phyloP scores from a whole-genome alignment of 1,140 invertebrate genomes.

The Drosophila bocki region DNA sequence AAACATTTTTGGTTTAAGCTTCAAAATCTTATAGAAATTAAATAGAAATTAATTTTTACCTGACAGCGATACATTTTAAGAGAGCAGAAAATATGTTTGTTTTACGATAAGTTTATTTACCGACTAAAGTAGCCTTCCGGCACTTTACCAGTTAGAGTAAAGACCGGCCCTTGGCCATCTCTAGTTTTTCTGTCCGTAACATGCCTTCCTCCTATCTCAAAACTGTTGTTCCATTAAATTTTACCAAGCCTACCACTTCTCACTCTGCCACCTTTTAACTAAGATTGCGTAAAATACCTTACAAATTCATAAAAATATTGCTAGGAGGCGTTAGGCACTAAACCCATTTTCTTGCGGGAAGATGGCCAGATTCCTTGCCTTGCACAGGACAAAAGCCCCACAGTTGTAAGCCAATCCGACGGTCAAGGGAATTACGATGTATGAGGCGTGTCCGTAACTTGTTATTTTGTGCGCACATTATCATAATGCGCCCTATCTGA shows the following conservation, averaged over 20 bases:
- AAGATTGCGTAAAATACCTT: background rate
- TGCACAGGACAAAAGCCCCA: conserved; percentile 1
- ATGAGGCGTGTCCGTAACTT: conserved; percentile 40
- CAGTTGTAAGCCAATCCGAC: conserved; percentile 47
- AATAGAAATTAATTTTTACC: background rate
- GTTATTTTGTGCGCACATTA: conserved; percentile 68
- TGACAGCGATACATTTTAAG: background rate
- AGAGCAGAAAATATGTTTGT: too few species aligned
- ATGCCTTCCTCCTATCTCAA: too few species aligned
- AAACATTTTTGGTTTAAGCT: background rate
- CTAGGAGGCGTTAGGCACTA: background rate
- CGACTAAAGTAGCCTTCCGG: too few species aligned
- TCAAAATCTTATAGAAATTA: background rate
- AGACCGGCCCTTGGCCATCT: too few species aligned
- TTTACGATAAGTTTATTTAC: too few species aligned
- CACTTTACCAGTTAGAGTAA: too few species aligned
- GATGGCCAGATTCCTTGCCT: conserved; percentile 31
- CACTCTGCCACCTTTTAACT: background rate
- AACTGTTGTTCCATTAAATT: too few species aligned
- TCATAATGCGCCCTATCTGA: conserved; percentile 73
- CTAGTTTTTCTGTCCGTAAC: too few species aligned
- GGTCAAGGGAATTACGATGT: conserved; percentile 40
- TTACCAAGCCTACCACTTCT: too few species aligned
- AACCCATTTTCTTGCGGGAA: conserved; percentile 46
- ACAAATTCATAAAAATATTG: background rate